These are phyloP conservation scores for Crotalus tigris DNA, from an alignment of 2,113 vertebrate species.

Conservation along the genomic window DNA sequence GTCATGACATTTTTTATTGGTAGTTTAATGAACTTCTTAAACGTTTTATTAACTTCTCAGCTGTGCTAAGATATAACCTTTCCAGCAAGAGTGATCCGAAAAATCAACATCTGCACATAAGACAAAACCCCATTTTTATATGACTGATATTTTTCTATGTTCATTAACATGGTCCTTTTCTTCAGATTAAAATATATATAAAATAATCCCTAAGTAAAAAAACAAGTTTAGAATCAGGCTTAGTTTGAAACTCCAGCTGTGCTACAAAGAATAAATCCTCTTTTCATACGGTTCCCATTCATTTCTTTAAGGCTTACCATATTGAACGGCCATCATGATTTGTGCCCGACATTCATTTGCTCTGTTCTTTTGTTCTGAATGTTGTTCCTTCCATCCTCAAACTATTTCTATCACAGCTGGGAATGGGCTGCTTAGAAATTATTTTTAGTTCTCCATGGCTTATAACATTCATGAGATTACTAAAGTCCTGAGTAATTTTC, in stretches of 20 bases:
- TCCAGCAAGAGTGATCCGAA: background rate
- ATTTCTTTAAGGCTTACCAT: background rate
- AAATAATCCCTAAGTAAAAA: background rate
- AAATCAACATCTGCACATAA: background rate
- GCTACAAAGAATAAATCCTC: background rate
- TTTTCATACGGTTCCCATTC: background rate
- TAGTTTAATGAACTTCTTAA: background rate
- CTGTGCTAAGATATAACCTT: background rate
- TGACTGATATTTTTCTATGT: background rate
- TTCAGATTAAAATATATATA: background rate
- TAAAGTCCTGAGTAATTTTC: background rate
- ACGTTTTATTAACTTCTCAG: background rate
- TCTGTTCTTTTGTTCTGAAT: background rate
- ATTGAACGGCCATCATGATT: background rate
- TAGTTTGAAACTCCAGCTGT: background rate
- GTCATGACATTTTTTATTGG: constrained; percentile 8
- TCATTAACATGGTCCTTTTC: background rate
- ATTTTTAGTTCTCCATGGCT: background rate
- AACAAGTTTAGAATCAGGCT: background rate
- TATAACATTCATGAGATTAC: background rate
- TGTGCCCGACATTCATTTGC: background rate
- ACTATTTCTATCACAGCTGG: constrained; percentile 12
- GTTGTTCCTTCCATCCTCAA: background rate
- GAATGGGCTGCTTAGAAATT: background rate
- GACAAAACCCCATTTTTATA: background rate